Conservation (phyloP, 2,113 vertebrate species). For the Cairina moschata region DNA sequence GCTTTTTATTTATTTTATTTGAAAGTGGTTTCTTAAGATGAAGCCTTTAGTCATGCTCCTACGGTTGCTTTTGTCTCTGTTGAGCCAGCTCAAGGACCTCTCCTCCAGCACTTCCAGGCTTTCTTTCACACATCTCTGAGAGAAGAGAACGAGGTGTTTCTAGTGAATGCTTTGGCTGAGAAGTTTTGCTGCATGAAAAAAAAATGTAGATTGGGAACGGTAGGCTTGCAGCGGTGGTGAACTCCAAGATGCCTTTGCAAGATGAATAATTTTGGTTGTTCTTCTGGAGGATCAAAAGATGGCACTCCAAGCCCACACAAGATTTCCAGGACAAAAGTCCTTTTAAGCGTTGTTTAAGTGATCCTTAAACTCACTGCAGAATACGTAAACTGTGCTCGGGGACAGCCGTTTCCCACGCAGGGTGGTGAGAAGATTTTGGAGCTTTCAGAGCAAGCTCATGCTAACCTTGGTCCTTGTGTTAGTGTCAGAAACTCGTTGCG, state of each 20-base stretch:
- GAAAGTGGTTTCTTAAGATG: neutral
- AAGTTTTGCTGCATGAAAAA: neutral
- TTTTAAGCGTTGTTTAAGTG: neutral
- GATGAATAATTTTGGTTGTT: neutral
- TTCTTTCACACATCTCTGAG: neutral
- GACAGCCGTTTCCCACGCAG: neutral
- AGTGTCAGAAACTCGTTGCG: neutral
- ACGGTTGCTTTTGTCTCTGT: neutral
- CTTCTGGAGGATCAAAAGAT: slow-evolving; percentile 56
- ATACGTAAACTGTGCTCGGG: neutral
- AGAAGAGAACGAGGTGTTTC: neutral
- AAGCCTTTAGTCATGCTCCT: neutral
- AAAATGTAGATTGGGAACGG: neutral
- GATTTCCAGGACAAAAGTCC: neutral
- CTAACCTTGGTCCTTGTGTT: neutral
- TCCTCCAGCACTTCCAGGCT: neutral
- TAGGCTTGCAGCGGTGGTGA: neutral
- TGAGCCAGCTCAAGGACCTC: neutral
- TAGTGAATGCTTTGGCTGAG: slow-evolving; percentile 16
- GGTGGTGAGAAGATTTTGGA: neutral
- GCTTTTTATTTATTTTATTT: neutral
- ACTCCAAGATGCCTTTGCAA: neutral
- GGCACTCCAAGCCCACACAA: slow-evolving; percentile 64
- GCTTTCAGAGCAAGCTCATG: neutral
- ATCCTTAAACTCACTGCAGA: neutral